Percentiles rank a stretch among this genome's conserved stretches.
These are phyloP conservation scores for Danio kyathit DNA, from an alignment of 2,797 vertebrate species.

Conservation along the genomic window DNA sequence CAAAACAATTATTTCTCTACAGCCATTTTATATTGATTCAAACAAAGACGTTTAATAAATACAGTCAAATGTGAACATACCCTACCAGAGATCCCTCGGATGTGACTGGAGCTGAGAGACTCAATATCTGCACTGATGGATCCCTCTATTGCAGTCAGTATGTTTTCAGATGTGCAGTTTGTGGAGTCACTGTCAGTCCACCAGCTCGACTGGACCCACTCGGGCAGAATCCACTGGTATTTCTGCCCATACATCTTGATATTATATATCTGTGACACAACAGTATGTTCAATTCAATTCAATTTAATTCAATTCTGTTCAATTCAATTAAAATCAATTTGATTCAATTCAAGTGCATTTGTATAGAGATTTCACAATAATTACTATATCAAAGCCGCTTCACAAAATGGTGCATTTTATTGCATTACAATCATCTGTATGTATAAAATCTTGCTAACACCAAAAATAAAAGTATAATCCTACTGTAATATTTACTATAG, in stretches of 20 bases:
- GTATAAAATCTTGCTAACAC: too few species aligned
- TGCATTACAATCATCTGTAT: too few species aligned
- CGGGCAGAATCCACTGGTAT: slow-evolving; percentile 90
- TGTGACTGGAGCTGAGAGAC: slow-evolving; percentile 76
- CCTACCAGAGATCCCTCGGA: slow-evolving; percentile 88
- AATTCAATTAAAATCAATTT: too few species aligned
- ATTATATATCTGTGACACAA: slow-evolving; percentile 80
- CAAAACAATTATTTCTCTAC: background rate
- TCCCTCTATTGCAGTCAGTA: slow-evolving; percentile 87
- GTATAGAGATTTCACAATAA: too few species aligned
- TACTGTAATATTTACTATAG: too few species aligned
- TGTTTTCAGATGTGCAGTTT: slow-evolving; percentile 78
- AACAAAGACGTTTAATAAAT: background rate
- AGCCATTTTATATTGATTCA: background rate
- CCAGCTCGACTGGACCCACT: slow-evolving; percentile 82
- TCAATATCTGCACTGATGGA: slow-evolving; percentile 85
- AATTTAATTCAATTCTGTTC: too few species aligned
- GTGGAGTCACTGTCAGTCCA: slow-evolving; percentile 76
- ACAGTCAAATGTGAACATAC: slow-evolving; percentile 72
- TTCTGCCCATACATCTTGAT: slow-evolving; percentile 88
- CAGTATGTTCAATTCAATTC: background rate
- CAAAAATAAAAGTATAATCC: too few species aligned
- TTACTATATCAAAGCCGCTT: too few species aligned
- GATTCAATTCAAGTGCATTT: too few species aligned
- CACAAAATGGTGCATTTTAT: too few species aligned